Evolutionary conservation across 30 jellyfish, hydroid and myxozoan species (phyloP).

Genomic region (Hydra vulgaris): DNA sequence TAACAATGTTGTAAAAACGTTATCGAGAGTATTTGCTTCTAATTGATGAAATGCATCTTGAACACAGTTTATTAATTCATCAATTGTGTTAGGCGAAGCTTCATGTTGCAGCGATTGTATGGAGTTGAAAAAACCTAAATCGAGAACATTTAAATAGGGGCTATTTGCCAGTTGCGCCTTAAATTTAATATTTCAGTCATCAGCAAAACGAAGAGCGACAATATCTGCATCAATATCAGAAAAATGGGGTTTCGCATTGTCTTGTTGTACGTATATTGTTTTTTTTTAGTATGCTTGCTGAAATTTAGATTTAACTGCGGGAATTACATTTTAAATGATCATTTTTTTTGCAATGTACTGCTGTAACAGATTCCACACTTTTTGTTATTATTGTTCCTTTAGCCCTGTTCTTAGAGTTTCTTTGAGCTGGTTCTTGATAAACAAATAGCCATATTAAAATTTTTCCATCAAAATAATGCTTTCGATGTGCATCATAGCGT

Average conservation of each 20-base stretch:
- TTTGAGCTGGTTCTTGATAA: neutral
- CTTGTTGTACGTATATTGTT: neutral
- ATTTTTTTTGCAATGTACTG: neutral
- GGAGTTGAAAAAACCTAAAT: too few relatives aligned
- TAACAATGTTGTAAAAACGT: too few relatives aligned
- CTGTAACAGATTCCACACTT: neutral
- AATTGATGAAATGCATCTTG: too few relatives aligned
- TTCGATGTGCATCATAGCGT: neutral
- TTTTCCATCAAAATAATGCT: neutral
- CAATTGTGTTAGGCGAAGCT: too few relatives aligned
- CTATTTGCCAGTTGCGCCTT: neutral
- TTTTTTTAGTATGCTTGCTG: neutral
- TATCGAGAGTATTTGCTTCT: too few relatives aligned
- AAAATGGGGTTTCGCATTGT: neutral
- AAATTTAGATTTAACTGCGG: neutral
- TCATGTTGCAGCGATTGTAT: too few relatives aligned
- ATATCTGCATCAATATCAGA: neutral
- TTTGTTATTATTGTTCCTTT: neutral
- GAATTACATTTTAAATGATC: neutral
- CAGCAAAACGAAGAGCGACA: neutral
- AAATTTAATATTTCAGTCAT: neutral
- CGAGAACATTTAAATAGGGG: neutral
- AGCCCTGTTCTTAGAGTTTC: neutral
- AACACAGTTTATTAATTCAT: too few relatives aligned
- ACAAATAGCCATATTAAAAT: neutral